Evolutionary conservation across 2,888 invertebrate genomes (phyloP).

Genomic region (Campoletis raptor): DNA sequence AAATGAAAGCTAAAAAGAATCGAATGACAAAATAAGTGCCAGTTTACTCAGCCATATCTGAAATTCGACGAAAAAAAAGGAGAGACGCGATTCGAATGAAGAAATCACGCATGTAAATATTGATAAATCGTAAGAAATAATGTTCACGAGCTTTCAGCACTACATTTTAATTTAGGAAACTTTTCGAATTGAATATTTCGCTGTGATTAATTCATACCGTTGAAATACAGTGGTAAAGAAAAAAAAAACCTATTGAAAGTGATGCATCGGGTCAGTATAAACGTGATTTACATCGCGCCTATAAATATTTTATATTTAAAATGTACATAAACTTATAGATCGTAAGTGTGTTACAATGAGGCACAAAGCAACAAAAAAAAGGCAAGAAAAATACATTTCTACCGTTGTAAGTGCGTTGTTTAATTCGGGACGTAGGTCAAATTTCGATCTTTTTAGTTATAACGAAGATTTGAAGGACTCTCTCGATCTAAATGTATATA

Average conservation of each 20-base stretch:
- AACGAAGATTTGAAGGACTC: constrained; percentile 28
- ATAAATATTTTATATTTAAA: constrained; percentile 66
- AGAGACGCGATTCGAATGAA: not conserved
- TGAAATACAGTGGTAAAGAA: constrained; percentile 25
- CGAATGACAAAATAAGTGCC: constrained; percentile 41
- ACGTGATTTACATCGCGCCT: constrained; percentile 7
- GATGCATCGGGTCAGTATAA: constrained; percentile 34
- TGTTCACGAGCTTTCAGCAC: constrained; percentile 53
- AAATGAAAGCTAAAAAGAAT: constrained; percentile 28
- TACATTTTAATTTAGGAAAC: not conserved
- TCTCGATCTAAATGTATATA: not conserved
- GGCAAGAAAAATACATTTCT: constrained; percentile 63
- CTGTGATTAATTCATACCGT: constrained; percentile 61
- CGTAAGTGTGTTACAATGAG: constrained; percentile 5
- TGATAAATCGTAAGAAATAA: not conserved
- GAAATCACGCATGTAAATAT: not conserved
- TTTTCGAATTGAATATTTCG: constrained; percentile 47
- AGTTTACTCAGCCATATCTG: constrained; percentile 50
- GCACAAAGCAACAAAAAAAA: constrained; percentile 19
- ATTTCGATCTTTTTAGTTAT: not conserved
- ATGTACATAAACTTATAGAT: constrained; percentile 58
- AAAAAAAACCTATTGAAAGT: constrained; percentile 49
- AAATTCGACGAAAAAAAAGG: constrained; percentile 10
- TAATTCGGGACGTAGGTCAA: not conserved
- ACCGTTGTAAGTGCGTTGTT: constrained; percentile 31